These are phyloP conservation scores for Phenganax stokvisi DNA, from an alignment of 92 coral and sea anemone species.

Conservation along the genomic window DNA sequence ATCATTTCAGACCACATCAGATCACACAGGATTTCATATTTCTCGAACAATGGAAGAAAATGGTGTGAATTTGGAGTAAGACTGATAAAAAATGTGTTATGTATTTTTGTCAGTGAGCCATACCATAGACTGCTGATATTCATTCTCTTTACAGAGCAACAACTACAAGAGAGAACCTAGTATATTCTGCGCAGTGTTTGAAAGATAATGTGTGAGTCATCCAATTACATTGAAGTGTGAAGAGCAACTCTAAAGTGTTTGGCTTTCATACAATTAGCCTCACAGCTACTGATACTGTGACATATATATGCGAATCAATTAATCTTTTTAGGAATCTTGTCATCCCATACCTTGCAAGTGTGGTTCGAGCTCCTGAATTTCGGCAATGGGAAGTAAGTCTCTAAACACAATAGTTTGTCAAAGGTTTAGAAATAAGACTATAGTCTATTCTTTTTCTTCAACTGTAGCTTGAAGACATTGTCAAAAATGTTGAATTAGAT, in stretches of 20 bases:
- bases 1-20: too few relatives aligned
- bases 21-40: slow-evolving; percentile 80
- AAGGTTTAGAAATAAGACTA: too few relatives aligned
- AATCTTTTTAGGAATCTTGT: slow-evolving; percentile 55
- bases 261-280: not conserved
- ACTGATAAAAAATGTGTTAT: not conserved
- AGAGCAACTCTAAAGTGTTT: not conserved
- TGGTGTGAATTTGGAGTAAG: slow-evolving; percentile 92
- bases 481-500: slow-evolving; percentile 65
- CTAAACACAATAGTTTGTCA: not conserved
- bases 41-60: slow-evolving; percentile 83
- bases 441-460: not conserved
- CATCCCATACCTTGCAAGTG: slow-evolving; percentile 66
- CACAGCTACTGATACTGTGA: not conserved
- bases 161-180: slow-evolving; percentile 78
- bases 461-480: slow-evolving; percentile 71
- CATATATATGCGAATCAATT: not conserved
- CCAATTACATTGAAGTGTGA: not conserved
- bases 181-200: slow-evolving; percentile 78
- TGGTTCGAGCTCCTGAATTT: slow-evolving; percentile 55
- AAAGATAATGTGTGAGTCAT: slow-evolving; percentile 68
- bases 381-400: slow-evolving; percentile 81
- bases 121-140: not conserved
- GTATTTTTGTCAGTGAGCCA: not conserved
- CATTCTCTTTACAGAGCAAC: slow-evolving; percentile 57